These are phyloP conservation scores for Cyphomyrmex costatus DNA, from an alignment of 1,140 invertebrate species.

Conservation along the genomic window DNA sequence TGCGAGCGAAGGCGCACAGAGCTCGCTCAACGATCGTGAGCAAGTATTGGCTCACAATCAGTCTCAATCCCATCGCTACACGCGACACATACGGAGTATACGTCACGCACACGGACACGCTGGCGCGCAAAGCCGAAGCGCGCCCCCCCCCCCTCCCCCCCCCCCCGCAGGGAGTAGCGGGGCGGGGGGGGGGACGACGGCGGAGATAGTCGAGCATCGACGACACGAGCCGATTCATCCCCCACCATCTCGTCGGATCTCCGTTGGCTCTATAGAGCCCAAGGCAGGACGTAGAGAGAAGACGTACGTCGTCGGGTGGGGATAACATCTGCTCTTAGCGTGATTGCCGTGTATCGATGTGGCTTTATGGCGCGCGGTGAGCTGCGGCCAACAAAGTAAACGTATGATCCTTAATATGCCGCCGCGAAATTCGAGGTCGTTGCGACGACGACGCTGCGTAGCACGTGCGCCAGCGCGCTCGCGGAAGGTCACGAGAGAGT, in stretches of 20 bases:
- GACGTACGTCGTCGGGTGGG: constrained; percentile 69
- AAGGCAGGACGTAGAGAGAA: too few relatives aligned
- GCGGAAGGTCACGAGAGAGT: constrained; percentile 37
- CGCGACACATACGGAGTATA: background rate
- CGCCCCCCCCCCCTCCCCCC: too few relatives aligned
- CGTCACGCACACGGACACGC: constrained; percentile 22
- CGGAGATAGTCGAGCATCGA: constrained; percentile 63
- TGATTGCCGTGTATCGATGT: constrained; percentile 85
- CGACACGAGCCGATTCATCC: constrained; percentile 71
- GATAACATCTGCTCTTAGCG: constrained; percentile 86
- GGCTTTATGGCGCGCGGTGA: constrained; percentile 82
- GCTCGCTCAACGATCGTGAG: constrained; percentile 9
- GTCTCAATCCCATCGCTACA: constrained; percentile 6
- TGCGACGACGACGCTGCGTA: constrained; percentile 45
- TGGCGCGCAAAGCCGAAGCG: constrained; percentile 9
- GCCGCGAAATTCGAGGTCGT: constrained; percentile 67
- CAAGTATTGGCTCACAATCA: constrained; percentile 25
- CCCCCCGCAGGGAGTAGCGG: background rate
- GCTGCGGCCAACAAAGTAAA: constrained; percentile 79
- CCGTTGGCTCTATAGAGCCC: constrained; percentile 24
- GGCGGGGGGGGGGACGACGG: background rate
- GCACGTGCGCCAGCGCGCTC: constrained; percentile 4
- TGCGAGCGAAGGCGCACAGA: background rate
- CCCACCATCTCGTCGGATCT: constrained; percentile 33
- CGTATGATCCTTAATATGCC: constrained; percentile 71